Percentiles rank a stretch among this genome's conserved stretches.
These are phyloP conservation scores for Ramphastos sulfuratus DNA, from an alignment of 2,113 vertebrate species.

Conservation along the genomic window DNA sequence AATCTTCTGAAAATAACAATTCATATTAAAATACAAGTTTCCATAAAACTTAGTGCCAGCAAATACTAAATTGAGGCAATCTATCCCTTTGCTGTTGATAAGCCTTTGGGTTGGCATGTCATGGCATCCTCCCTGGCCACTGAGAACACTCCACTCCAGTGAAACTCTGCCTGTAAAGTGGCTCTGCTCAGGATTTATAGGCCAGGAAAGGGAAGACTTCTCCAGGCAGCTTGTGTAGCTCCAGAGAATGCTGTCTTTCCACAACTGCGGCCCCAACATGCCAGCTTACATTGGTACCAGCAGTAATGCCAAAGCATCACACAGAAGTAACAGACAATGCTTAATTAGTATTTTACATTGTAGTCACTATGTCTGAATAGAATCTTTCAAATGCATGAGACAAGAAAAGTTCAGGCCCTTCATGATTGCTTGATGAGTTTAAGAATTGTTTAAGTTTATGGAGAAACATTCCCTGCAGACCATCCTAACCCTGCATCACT, in stretches of 20 bases:
- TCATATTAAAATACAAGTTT: neutral
- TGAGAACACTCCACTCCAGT: neutral
- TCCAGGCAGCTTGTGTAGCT: neutral
- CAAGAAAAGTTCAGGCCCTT: neutral
- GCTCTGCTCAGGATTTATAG: neutral
- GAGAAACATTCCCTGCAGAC: neutral
- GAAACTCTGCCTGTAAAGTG: fast-evolving
- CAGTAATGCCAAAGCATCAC: fast-evolving
- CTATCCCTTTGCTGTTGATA: neutral
- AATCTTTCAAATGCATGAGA: neutral
- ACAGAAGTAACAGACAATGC: neutral
- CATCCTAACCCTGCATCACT: neutral
- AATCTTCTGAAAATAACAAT: neutral
- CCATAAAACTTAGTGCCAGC: neutral
- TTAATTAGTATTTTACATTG: neutral
- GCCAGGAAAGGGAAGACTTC: neutral
- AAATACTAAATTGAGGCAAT: neutral
- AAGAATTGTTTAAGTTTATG: neutral
- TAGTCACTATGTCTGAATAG: neutral
- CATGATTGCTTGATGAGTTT: neutral
- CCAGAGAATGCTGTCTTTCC: neutral
- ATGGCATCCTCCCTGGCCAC: neutral
- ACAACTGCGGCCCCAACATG: neutral
- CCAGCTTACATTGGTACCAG: fast-evolving
- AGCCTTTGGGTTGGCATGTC: fast-evolving